These are phyloP conservation scores for Hydrolagus affinis DNA, from an alignment of 2,113 vertebrate genomes.

Conservation along the genomic window DNA sequence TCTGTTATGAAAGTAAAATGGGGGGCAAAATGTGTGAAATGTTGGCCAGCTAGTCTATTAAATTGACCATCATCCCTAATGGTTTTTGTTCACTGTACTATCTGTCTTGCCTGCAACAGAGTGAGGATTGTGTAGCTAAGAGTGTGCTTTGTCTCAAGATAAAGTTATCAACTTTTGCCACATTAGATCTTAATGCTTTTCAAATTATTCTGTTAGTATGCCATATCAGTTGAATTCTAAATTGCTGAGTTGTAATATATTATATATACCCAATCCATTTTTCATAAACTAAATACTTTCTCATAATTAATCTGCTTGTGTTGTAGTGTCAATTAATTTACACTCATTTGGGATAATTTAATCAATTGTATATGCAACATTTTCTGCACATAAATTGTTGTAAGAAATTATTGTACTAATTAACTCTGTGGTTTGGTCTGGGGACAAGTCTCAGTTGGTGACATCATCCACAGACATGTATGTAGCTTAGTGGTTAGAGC, in stretches of 20 bases:
- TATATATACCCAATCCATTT: background rate
- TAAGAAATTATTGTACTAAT: no score
- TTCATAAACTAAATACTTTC: background rate
- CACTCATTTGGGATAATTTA: slow-evolving; percentile 9
- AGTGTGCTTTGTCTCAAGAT: background rate
- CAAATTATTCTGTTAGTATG: background rate
- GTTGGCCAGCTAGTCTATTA: background rate
- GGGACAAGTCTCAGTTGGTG: no score
- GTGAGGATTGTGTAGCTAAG: background rate
- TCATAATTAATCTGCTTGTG: background rate
- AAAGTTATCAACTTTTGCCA: background rate
- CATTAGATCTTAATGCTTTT: background rate
- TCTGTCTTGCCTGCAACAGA: background rate
- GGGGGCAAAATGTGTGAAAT: background rate
- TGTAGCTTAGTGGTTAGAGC: no score
- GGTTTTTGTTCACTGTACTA: background rate
- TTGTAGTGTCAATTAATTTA: background rate
- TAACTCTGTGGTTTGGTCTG: no score
- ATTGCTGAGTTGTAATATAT: background rate
- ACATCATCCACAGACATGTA: no score
- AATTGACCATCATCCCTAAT: background rate
- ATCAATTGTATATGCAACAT: background rate
- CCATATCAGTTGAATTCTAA: background rate
- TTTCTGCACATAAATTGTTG: no score
- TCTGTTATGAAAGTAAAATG: background rate